Evolutionary conservation across 2,888 invertebrate species (phyloP).

Genomic region (Cryptophagus acutangulus): DNA sequence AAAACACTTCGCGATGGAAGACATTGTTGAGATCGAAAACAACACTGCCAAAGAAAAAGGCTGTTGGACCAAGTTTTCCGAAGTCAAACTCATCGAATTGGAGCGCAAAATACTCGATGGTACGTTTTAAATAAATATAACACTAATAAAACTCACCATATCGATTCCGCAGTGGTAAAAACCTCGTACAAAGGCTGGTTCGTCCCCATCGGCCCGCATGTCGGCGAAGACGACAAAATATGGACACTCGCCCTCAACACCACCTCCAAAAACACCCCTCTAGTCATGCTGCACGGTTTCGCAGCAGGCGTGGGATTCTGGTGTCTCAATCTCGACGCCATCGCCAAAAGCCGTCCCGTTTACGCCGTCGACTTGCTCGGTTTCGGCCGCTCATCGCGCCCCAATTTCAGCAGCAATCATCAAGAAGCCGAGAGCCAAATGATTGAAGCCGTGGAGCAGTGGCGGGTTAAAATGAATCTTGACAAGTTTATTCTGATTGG

Average conservation of each 20-base stretch:
- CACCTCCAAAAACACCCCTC: slow-evolving; percentile 62
- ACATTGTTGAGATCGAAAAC: slow-evolving; percentile 3
- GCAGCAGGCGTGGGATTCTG: slow-evolving; percentile 90
- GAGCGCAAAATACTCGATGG: slow-evolving; percentile 80
- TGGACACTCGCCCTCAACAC: slow-evolving; percentile 60
- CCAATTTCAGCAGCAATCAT: slow-evolving; percentile 73
- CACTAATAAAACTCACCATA: not conserved
- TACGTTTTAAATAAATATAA: slow-evolving; percentile 48
- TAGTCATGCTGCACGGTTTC: slow-evolving; percentile 88
- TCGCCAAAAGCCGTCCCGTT: slow-evolving; percentile 73
- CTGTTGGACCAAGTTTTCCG: slow-evolving; percentile 71
- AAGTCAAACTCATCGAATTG: slow-evolving; percentile 68
- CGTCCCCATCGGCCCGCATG: slow-evolving; percentile 51
- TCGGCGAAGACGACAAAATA: slow-evolving; percentile 53
- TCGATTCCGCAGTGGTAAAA: slow-evolving; percentile 29
- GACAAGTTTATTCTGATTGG: slow-evolving; percentile 82
- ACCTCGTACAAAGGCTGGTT: slow-evolving; percentile 46
- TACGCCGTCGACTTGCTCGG: slow-evolving; percentile 74
- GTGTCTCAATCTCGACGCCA: slow-evolving; percentile 81
- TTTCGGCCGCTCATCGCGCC: slow-evolving; percentile 90
- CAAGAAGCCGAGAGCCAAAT: slow-evolving; percentile 78
- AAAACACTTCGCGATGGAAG: too few relatives aligned
- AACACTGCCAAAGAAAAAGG: too few relatives aligned
- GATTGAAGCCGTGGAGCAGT: slow-evolving; percentile 89
- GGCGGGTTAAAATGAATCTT: slow-evolving; percentile 83